Conservation (phyloP, 64 coral and sea anemone species). For the Stylophora pistillata region DNA sequence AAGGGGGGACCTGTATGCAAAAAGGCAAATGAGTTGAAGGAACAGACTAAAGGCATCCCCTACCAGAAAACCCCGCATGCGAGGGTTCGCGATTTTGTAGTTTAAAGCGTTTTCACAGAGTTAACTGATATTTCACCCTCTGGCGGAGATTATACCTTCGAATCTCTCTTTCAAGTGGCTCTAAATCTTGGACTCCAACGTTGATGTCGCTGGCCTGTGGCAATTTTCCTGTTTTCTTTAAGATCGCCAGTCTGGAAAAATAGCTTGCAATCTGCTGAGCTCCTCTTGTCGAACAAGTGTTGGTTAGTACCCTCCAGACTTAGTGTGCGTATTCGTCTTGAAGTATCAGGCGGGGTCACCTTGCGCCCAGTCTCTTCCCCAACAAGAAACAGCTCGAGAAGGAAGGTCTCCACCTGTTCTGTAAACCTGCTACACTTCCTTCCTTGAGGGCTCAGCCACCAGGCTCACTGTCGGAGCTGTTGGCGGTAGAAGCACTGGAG, state of each 20-base stretch:
- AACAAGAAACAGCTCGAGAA: slow-evolving; percentile 20
- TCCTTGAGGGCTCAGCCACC: slow-evolving; percentile 6
- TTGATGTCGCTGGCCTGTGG: background rate
- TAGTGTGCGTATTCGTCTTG: slow-evolving; percentile 13
- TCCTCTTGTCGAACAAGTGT: slow-evolving; percentile 16
- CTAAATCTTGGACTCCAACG: background rate
- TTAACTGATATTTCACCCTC: background rate
- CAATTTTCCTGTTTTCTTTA: slow-evolving; percentile 12
- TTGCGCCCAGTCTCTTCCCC: background rate
- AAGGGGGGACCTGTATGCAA: slow-evolving; percentile 7
- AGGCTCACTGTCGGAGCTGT: background rate
- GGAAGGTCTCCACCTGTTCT: slow-evolving; percentile 3
- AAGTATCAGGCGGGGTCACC: slow-evolving; percentile 15
- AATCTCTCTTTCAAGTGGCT: slow-evolving; percentile 14
- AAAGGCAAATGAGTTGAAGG: background rate
- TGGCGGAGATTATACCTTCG: background rate
- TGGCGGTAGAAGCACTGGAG: slow-evolving; percentile 22
- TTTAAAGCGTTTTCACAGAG: slow-evolving; percentile 30
- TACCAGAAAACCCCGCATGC: no score
- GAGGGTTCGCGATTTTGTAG: slow-evolving; percentile 10
- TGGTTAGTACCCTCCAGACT: background rate
- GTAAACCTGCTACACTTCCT: slow-evolving; percentile 3
- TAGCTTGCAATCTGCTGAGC: background rate
- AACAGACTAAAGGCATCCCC: no score
- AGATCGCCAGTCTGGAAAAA: background rate